Evolutionary conservation across 2,113 vertebrate species (phyloP).

Genomic region (Sceloporus tristichus): DNA sequence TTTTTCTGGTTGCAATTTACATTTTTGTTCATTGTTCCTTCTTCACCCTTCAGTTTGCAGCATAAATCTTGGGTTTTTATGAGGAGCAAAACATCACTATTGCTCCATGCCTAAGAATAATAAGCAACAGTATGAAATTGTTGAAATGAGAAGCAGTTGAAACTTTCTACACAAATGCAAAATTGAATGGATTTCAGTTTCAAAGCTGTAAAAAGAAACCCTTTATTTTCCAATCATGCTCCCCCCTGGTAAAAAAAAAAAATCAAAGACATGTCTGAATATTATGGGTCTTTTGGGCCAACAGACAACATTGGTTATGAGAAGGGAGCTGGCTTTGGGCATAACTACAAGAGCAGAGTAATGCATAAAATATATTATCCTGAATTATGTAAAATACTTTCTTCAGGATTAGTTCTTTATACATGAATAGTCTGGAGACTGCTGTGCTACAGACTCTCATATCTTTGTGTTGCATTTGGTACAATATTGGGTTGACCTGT

Average conservation of each 20-base stretch:
- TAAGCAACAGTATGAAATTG: slow-evolving; percentile 1
- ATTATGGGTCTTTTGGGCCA: not conserved
- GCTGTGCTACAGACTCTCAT: not conserved
- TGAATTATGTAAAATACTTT: not conserved
- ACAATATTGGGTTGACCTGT: not conserved
- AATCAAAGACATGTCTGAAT: not conserved
- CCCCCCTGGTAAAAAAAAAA: not conserved
- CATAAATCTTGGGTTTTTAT: slow-evolving; percentile 9
- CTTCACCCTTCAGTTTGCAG: not conserved
- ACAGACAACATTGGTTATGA: not conserved
- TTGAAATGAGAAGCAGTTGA: not conserved
- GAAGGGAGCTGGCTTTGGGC: not conserved
- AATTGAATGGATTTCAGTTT: not conserved
- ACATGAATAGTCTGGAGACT: not conserved
- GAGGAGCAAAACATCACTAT: not conserved
- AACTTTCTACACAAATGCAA: slow-evolving; percentile 14
- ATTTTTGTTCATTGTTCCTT: not conserved
- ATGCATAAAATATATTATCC: not conserved
- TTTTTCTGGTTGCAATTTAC: slow-evolving; percentile 16
- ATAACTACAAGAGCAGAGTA: not conserved
- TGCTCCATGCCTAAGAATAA: not conserved
- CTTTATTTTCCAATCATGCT: not conserved
- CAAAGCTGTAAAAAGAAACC: slow-evolving; percentile 8
- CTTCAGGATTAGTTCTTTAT: not conserved
- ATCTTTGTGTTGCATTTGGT: not conserved